Percentiles rank a stretch among this genome's conserved stretches.
phyloP scores from a whole-genome alignment of 2,888 invertebrate species.

The Stegana nigrithorax region DNA sequence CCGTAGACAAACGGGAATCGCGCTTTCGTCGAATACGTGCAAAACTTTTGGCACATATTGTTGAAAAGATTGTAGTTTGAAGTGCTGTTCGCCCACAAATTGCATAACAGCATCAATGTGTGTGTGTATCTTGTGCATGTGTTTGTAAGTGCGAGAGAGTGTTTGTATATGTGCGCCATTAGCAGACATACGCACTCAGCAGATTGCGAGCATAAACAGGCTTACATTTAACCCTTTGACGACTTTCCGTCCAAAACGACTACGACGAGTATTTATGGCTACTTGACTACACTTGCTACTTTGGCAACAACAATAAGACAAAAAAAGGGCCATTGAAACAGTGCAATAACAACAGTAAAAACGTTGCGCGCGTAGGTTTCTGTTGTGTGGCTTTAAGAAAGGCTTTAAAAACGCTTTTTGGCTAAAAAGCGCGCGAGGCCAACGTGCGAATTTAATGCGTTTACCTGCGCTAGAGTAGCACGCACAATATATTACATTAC shows the following conservation, averaged over 20 bases:
- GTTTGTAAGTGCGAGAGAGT: no score
- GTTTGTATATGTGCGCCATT: slow-evolving; percentile 33
- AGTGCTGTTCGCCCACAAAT: slow-evolving; percentile 51
- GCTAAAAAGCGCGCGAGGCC: slow-evolving; percentile 2
- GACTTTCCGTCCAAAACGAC: slow-evolving; percentile 11
- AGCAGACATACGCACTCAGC: slow-evolving; percentile 33
- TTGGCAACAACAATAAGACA: no score
- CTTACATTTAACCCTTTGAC: slow-evolving; percentile 28
- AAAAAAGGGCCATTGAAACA: no score
- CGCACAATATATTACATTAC: no score
- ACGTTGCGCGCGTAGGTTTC: no score
- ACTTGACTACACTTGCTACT: no score
- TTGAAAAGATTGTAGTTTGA: slow-evolving; percentile 21
- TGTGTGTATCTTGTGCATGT: slow-evolving; percentile 48
- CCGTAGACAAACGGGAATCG: slow-evolving; percentile 12
- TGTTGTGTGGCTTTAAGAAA: no score
- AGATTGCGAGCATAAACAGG: slow-evolving; percentile 49
- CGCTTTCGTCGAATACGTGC: slow-evolving; percentile 18
- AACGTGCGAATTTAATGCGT: neutral
- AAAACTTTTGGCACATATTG: slow-evolving; percentile 19
- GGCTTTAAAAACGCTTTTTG: neutral
- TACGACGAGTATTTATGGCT: no score
- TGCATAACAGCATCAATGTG: slow-evolving; percentile 60
- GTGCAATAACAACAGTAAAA: no score
- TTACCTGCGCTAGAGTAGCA: no score